These are phyloP conservation scores for Calypte anna DNA, from an alignment of 2,113 vertebrate genomes.

Conservation along the genomic window DNA sequence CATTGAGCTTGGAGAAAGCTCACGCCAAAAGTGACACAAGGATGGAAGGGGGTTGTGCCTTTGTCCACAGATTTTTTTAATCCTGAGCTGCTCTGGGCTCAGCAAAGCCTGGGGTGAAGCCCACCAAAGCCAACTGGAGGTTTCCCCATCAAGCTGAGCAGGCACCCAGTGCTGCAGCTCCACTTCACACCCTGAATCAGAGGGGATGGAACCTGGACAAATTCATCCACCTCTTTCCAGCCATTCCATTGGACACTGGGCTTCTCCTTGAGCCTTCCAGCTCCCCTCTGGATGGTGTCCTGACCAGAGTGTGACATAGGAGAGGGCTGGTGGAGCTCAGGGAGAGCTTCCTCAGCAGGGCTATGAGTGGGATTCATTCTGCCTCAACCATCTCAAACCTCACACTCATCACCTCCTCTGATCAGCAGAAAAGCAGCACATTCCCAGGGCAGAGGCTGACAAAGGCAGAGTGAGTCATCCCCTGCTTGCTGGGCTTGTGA, in stretches of 20 bases:
- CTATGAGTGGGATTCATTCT: not conserved
- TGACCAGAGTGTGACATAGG: accelerated
- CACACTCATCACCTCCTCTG: not conserved
- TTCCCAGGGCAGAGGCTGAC: slow-evolving; percentile 43
- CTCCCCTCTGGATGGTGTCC: not conserved
- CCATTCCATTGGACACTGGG: not conserved
- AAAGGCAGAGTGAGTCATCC: slow-evolving; percentile 22
- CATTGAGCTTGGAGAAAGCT: not conserved
- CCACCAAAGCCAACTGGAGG: not conserved
- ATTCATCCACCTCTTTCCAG: not conserved
- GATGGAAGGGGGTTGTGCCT: not conserved
- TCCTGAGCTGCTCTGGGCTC: not conserved
- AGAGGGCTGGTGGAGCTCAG: not conserved
- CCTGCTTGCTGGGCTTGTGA: slow-evolving; percentile 34
- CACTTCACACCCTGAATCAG: not conserved
- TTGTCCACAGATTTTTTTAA: not conserved
- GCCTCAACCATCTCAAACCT: not conserved
- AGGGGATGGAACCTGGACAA: not conserved
- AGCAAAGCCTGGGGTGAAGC: not conserved
- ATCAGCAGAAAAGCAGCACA: not conserved
- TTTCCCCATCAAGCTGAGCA: not conserved
- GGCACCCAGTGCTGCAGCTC: not conserved
- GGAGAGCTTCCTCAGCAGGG: not conserved
- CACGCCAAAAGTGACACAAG: not conserved
- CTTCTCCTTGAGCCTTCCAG: not conserved